phyloP scores from a whole-genome alignment of 2,797 vertebrate genomes.

The Taenioides sp. region DNA sequence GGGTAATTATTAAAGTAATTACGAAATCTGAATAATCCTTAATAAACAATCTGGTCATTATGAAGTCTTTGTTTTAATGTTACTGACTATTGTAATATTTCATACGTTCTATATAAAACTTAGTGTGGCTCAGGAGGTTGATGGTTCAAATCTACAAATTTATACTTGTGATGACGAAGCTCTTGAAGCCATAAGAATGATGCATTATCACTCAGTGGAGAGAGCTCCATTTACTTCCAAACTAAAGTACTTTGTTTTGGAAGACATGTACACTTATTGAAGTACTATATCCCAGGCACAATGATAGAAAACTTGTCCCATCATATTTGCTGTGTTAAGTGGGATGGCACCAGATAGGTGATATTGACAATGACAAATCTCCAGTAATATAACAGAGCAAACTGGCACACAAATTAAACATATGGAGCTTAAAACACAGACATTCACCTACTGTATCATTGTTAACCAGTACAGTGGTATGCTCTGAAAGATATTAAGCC shows the following conservation, averaged over 20 bases:
- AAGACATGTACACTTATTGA: neutral
- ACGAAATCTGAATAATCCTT: no score
- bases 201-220: no score
- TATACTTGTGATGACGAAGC: neutral
- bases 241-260: neutral
- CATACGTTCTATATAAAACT: neutral
- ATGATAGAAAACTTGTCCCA: conserved; percentile 14
- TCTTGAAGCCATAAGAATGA: no score
- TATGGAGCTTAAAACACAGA: neutral
- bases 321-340: conserved; percentile 13
- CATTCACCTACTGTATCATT: neutral
- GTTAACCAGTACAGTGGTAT: conserved; percentile 22
- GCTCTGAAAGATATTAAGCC: conserved; percentile 45
- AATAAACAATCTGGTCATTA: no score
- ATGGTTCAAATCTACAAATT: neutral
- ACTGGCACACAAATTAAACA: conserved; percentile 23
- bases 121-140: neutral
- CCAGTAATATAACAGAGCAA: conserved; percentile 29
- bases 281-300: neutral
- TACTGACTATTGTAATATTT: neutral
- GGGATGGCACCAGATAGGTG: conserved; percentile 13
- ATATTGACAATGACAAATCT: conserved; percentile 41
- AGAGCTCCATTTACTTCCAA: no score
- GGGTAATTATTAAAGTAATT: no score
- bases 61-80: no score